Evolutionary conservation across 2,113 vertebrate species (phyloP).

Genomic region (Potamarius usumacintae): DNA sequence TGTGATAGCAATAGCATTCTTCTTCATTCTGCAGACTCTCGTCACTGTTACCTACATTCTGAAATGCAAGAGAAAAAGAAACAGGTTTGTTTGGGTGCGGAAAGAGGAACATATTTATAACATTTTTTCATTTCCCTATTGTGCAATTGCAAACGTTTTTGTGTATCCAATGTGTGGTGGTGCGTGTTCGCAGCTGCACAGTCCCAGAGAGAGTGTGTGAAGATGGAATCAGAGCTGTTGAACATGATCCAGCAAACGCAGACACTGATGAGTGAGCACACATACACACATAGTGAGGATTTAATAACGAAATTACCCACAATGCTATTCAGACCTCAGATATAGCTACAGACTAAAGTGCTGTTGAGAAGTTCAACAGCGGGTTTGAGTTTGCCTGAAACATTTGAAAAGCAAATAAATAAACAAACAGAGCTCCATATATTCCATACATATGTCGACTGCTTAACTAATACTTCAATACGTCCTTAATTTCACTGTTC

Average conservation of each 20-base stretch:
- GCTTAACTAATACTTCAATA: no score
- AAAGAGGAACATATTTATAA: not conserved
- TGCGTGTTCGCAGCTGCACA: constrained; percentile 51
- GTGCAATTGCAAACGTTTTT: not conserved
- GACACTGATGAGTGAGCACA: constrained; percentile 66
- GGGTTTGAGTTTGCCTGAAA: no score
- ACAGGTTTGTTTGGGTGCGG: constrained; percentile 58
- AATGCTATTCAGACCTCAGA: not conserved
- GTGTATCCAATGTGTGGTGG: constrained; percentile 34
- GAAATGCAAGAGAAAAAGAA: constrained; percentile 63
- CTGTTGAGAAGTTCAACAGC: not conserved
- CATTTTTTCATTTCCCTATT: not conserved
- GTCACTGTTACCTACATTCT: constrained; percentile 68
- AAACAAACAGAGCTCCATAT: no score
- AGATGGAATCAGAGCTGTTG: constrained; percentile 52
- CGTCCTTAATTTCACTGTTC: not conserved
- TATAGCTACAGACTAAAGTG: not conserved
- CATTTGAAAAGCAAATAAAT: no score
- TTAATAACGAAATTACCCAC: not conserved
- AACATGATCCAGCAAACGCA: constrained; percentile 63
- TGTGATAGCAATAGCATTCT: constrained; percentile 64
- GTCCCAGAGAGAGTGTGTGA: constrained; percentile 60
- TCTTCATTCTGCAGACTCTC: constrained; percentile 68
- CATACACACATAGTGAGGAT: constrained; percentile 1
- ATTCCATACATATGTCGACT: no score